Evolutionary conservation across 2,113 vertebrate species (phyloP), one percentile per base, ranked within the genome.

Genomic region (Scatophagus argus): DNA sequence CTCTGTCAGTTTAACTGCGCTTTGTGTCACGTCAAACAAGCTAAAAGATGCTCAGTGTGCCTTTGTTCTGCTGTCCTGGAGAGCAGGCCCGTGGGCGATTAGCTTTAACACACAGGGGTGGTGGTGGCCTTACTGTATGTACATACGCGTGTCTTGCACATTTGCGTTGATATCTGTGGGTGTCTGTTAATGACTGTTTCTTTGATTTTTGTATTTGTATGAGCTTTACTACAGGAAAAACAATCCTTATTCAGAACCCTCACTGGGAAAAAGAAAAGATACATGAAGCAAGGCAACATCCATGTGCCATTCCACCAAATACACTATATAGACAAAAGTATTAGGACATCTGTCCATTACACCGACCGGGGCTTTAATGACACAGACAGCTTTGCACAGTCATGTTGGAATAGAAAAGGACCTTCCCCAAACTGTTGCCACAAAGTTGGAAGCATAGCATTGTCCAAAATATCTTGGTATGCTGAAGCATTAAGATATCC

Each of bases 11-110:
- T 82, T 74, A 81, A 52, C 62, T 3, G 8, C 72, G 79, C 74
- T 86, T 85, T 86, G 67, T 89, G 88, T 85, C 88, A 65, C 41
- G 74, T 85, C 79, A 81, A 81, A 91, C 73, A 55, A 86, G 85
- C 85, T 73, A 39, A 88, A 79, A 79, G 66, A 88, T 75, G 77
- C 67, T 86, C 66, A 38, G 68, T 3, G 0, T 23, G 70, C 44
- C 75, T 87, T 90, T 91, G 79, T 91, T 85, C 74, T 68, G 46
- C 66, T 31, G 66, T 62, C 71, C 75, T 29, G 59, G 51, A 66
- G 74, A 81, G 65, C 17, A 6, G 36, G 78, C 75, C 75, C 44
- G 3, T n/a, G 3, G 63, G 81, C 82, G 27, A 82, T 80, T 74
- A 75, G 55, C 14, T 44, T 51, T 68, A 73, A 80, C 51, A 41